Base-by-base conservation (phyloP, 2,113 vertebrate genomes). In the Microtus pennsylvanicus region DNA sequence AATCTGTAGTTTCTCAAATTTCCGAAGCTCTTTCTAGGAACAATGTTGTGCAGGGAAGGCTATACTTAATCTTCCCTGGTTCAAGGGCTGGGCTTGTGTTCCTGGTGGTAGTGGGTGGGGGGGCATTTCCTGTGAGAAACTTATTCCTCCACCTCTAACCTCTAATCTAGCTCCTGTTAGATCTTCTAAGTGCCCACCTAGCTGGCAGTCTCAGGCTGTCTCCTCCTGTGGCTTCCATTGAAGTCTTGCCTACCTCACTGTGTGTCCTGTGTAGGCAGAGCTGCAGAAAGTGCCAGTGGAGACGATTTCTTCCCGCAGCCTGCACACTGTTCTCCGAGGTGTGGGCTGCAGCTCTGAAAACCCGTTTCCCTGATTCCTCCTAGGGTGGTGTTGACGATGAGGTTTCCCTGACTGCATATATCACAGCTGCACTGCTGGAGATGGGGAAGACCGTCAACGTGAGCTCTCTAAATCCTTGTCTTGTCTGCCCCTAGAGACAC, bases 381-480 rank as follows among this genome's bases (percentile, higher is more conserved):
- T 76, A 99, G 99, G 99, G 99, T 61, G 99, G 99, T n/a, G 98
- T 99, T 81, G 99, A 98, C 65, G 99, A 99, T 38, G 98, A 99
- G 24, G 80, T 98, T 55, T 99, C 99, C 2, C 98, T 99, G 89
- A 99, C 98, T 0, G 99, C 99, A 0, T 99, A 99, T 96, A 98
- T 99, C 97, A 98, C 98, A 0, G 98, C 99, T 6, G 99, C 99
- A 0, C 96, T 99, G 96, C 97, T 99, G 97, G 99, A 99, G 96
- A 98, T 98, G 92, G 98, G 98, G 0, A 96, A 45, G 67, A 76
- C 91, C 3, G 7, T 0, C 35, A 78, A 87, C 2, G 92, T 95
- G 67, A 95, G 96, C 89, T 75, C 78, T 35, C 47, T 42, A 61
- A 75, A 21, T 55, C 42, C 65, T 76, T 87, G 26, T 52, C 14